Evolutionary conservation across 2,113 vertebrate genomes (phyloP).

Genomic region (Phodopus roborovskii): DNA sequence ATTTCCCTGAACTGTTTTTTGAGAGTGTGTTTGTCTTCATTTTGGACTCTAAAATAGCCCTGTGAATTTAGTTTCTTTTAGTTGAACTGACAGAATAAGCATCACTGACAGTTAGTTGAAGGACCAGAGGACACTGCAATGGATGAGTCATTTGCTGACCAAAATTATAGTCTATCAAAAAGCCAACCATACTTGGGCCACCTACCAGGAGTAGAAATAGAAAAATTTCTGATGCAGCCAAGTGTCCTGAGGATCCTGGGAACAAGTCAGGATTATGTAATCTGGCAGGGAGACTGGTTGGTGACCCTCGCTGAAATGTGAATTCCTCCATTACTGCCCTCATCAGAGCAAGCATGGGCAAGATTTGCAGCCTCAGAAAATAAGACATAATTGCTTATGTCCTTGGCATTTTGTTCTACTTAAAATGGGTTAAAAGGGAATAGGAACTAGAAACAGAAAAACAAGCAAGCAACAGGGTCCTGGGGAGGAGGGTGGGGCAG

Average conservation of each 20-base stretch:
- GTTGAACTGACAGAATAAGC: neutral
- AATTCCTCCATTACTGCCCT: neutral
- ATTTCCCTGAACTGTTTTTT: neutral
- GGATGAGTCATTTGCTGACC: neutral
- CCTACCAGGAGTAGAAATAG: neutral
- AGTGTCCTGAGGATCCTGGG: neutral
- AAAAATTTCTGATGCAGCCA: neutral
- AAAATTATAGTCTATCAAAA: constrained; percentile 14
- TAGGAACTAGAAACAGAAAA: neutral
- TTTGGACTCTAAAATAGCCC: neutral
- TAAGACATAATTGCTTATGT: neutral
- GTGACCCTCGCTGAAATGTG: neutral
- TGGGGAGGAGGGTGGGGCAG: neutral
- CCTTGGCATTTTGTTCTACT: constrained; percentile 31
- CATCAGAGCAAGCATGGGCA: neutral
- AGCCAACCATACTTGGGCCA: neutral
- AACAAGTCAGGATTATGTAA: neutral
- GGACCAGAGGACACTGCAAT: neutral
- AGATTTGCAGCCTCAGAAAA: neutral
- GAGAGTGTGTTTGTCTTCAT: neutral
- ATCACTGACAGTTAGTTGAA: neutral
- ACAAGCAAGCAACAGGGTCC: neutral
- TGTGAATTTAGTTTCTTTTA: neutral
- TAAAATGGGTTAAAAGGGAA: constrained; percentile 12
- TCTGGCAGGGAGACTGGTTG: neutral